Evolutionary conservation across 2,113 vertebrate species (phyloP).

Genomic region (Oriolus oriolus): DNA sequence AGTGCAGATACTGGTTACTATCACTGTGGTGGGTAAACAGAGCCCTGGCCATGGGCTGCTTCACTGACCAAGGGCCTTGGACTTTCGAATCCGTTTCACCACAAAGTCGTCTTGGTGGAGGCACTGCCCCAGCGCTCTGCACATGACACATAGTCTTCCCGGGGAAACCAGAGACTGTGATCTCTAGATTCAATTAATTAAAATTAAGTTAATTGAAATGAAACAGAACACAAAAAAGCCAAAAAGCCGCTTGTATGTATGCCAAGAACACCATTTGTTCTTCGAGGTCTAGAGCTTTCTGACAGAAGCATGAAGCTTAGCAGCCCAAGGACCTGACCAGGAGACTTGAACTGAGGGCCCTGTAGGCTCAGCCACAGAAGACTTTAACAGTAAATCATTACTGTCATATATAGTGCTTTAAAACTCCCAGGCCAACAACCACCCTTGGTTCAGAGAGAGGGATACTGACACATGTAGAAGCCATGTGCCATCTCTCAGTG

Average conservation of each 20-base stretch:
- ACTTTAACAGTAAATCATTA: not conserved
- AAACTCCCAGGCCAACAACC: not conserved
- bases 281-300: not conserved
- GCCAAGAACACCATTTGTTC: not conserved
- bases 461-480: not conserved
- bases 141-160: not conserved
- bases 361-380: not conserved
- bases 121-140: fast-evolving
- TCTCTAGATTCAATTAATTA: not conserved
- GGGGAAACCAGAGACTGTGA: not conserved
- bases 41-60: not conserved
- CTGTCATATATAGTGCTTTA: not conserved
- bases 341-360: not conserved
- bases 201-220: not conserved
- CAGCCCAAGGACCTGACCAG: not conserved
- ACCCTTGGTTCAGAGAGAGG: not conserved
- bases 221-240: not conserved
- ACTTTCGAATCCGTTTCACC: not conserved
- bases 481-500: not conserved
- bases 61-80: not conserved
- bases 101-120: not conserved
- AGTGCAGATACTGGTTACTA: fast-evolving
- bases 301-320: not conserved
- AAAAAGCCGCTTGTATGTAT: not conserved
- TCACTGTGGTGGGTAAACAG: not conserved